phyloP scores from a whole-genome alignment of 2,888 invertebrate species.

The Cinara cedri region DNA sequence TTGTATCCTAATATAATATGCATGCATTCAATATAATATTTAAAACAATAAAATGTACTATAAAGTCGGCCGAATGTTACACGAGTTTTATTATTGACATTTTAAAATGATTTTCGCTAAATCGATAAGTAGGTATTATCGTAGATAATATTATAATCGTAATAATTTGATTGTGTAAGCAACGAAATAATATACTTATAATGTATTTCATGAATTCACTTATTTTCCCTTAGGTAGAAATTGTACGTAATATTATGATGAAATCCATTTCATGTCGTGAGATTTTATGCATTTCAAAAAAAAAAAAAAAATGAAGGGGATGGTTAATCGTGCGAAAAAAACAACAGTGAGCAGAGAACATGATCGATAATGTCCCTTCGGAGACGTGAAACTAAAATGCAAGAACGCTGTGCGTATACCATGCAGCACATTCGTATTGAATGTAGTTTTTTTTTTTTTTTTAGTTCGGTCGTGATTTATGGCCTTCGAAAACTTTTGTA shows the following conservation, averaged over 20 bases:
- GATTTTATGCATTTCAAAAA: conserved; percentile 20
- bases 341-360: conserved; percentile 32
- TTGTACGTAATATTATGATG: too few relatives aligned
- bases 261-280: conserved; percentile 12
- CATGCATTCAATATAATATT: too few relatives aligned
- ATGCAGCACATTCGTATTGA: conserved; percentile 20
- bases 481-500: conserved; percentile 33
- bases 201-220: too few relatives aligned
- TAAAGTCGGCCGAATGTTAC: background rate
- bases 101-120: background rate
- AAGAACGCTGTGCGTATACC: conserved; percentile 22
- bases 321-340: conserved; percentile 48
- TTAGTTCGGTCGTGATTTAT: conserved; percentile 45
- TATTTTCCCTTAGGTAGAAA: too few relatives aligned
- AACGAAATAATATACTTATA: too few relatives aligned
- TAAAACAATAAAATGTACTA: too few relatives aligned
- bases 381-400: conserved; percentile 39
- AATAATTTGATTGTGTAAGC: too few relatives aligned
- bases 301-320: background rate
- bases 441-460: conserved; percentile 29
- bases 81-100: background rate
- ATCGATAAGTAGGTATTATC: too few relatives aligned
- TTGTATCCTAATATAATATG: too few relatives aligned
- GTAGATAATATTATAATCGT: too few relatives aligned
- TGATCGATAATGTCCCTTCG: conserved; percentile 44